A percentile compares a stretch with the other conserved stretches of the same genome.
Conservation (phyloP, 2,888 invertebrate genomes). For the Branchellion lobata region DNA sequence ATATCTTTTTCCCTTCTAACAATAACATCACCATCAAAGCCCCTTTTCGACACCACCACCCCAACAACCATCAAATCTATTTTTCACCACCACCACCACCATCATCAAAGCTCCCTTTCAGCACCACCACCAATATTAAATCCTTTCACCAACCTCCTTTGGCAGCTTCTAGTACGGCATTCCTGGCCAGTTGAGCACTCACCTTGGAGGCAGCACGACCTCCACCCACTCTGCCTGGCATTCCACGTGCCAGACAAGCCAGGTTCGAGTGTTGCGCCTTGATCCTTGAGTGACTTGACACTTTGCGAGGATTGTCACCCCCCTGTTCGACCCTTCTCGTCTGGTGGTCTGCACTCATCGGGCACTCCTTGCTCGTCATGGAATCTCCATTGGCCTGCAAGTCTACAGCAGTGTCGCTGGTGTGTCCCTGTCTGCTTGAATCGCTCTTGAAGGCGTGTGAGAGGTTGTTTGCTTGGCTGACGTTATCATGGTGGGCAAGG, state of each 20-base stretch:
- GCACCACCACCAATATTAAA: no score
- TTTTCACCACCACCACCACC: no score
- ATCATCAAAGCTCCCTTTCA: no score
- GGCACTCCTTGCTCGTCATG: background rate
- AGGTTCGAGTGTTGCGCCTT: background rate
- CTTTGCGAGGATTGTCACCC: background rate
- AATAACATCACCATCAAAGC: no score
- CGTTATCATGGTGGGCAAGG: background rate
- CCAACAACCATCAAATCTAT: no score
- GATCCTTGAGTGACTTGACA: background rate
- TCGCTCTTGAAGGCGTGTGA: background rate
- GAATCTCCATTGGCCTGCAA: no score
- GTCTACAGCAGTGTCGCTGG: no score
- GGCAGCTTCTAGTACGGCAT: no score
- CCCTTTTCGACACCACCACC: no score
- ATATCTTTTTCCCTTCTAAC: no score
- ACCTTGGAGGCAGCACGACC: conserved; percentile 1
- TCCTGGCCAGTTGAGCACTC: background rate
- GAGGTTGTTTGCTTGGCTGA: background rate
- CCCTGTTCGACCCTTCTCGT: background rate
- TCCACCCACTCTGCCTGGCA: background rate
- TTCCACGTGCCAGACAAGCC: background rate
- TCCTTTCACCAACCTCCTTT: no score
- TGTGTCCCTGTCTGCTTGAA: no score
- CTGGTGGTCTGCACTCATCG: background rate